Evolutionary conservation across 1,140 invertebrate species (phyloP).

Genomic region (Charaxes varanes): DNA sequence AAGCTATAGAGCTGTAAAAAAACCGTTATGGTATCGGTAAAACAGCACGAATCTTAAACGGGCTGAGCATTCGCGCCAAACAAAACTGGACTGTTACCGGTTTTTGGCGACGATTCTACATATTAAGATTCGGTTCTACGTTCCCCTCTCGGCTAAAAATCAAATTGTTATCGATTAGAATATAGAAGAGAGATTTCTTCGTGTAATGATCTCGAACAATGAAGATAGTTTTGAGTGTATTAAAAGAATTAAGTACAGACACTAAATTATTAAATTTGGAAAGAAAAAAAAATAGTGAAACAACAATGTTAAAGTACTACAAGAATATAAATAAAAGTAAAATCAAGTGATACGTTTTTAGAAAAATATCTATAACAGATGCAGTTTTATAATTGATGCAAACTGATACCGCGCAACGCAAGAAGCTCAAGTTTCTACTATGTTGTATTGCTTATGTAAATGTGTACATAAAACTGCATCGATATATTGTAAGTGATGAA

Average conservation of each 20-base stretch:
- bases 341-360: conserved; percentile 11
- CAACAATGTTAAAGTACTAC: background rate
- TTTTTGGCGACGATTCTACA: conserved; percentile 55
- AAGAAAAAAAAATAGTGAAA: conserved; percentile 11
- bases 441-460: conserved; percentile 3
- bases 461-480: conserved; percentile 47
- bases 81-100: conserved; percentile 55
- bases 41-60: conserved; percentile 31
- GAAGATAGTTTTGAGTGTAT: conserved; percentile 8
- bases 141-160: conserved; percentile 73
- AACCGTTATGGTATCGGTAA: conserved; percentile 36
- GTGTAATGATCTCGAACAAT: background rate
- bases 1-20: conserved; percentile 47
- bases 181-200: background rate
- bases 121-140: conserved; percentile 63
- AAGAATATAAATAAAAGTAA: conserved; percentile 3
- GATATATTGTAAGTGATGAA: conserved; percentile 38
- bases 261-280: conserved; percentile 7
- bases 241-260: conserved; percentile 2
- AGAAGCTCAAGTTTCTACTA: too few species aligned
- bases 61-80: conserved; percentile 45
- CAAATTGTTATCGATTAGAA: conserved; percentile 38
- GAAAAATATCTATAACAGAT: conserved; percentile 9
- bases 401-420: too few species aligned
- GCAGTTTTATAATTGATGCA: conserved; percentile 16